A percentile compares a stretch with the other conserved stretches of the same genome.
Evolutionary conservation across 2,113 vertebrate genomes (phyloP).

Genomic region (Pardalotus punctatus): DNA sequence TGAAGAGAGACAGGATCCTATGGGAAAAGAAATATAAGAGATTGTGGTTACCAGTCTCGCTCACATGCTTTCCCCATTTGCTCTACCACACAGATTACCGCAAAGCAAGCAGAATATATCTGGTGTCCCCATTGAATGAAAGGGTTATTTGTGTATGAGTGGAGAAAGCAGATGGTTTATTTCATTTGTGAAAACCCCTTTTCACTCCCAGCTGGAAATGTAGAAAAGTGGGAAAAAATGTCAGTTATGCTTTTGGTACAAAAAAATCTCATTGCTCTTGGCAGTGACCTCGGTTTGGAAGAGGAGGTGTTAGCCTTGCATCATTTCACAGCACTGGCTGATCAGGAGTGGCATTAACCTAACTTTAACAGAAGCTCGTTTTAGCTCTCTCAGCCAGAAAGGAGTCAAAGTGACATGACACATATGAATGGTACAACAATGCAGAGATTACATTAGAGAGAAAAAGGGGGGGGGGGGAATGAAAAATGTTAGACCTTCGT

Average conservation of each 20-base stretch:
- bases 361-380: background rate
- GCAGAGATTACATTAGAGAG: background rate
- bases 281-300: background rate
- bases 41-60: background rate
- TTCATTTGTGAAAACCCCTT: conserved; percentile 1
- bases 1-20: background rate
- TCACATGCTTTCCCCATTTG: background rate
- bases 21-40: background rate
- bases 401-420: conserved; percentile 4
- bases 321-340: background rate
- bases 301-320: conserved; percentile 8
- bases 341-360: conserved; percentile 7
- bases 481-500: background rate
- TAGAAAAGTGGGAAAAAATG: background rate
- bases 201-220: conserved; percentile 1
- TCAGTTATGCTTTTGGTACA: background rate
- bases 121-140: background rate
- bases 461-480: background rate
- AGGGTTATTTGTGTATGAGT: background rate
- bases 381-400: background rate
- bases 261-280: background rate
- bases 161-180: conserved; percentile 22
- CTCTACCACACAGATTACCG: background rate
- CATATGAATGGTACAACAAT: background rate
- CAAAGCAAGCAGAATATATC: background rate